Evolutionary conservation across 2,113 vertebrate species (phyloP).

Genomic region (Phyllostomus hastatus): DNA sequence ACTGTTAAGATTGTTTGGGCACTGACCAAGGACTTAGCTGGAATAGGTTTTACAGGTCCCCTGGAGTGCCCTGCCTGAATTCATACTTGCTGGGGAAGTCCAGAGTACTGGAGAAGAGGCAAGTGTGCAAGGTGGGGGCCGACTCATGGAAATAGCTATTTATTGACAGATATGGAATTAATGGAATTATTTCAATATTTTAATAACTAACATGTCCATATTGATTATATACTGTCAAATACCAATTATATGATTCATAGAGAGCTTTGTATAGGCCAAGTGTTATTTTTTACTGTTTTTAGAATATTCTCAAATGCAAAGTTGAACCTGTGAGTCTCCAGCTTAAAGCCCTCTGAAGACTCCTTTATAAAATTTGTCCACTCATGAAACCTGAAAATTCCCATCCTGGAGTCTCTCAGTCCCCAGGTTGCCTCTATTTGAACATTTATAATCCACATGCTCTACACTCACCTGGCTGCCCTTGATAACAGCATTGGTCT

Average conservation of each 20-base stretch:
- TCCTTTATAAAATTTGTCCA: not conserved
- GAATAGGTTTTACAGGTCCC: not conserved
- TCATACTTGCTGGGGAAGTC: not conserved
- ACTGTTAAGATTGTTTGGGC: not conserved
- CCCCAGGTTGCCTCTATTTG: not conserved
- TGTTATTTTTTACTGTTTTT: not conserved
- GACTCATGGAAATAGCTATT: not conserved
- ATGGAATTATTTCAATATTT: not conserved
- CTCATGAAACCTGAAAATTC: fast-evolving
- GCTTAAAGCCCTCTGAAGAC: not conserved
- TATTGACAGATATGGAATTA: not conserved
- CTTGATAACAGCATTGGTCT: not conserved
- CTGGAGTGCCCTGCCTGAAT: not conserved
- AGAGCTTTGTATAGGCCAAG: not conserved
- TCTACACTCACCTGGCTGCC: constrained; percentile 65
- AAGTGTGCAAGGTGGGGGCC: not conserved
- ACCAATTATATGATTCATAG: not conserved
- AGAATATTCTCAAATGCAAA: not conserved
- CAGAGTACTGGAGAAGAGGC: not conserved
- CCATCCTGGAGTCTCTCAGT: not conserved
- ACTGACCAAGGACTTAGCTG: not conserved
- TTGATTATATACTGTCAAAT: not conserved
- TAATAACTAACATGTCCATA: not conserved
- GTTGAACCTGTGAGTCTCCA: not conserved
- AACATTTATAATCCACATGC: not conserved